phyloP scores from a whole-genome alignment of 2,113 vertebrate genomes.

The Halcyon malimbica region DNA sequence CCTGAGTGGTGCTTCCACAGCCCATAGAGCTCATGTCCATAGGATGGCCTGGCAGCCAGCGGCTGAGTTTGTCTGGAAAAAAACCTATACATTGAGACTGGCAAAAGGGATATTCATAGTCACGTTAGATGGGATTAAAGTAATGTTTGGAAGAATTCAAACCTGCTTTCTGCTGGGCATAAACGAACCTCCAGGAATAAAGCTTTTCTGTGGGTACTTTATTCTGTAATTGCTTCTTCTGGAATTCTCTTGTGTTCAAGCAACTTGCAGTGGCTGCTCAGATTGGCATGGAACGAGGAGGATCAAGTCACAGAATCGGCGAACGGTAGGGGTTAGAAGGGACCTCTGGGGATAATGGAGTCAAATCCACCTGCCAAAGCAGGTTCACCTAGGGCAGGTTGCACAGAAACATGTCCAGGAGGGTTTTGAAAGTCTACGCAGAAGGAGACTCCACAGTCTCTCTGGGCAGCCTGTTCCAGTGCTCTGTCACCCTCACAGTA shows the following conservation, averaged over 20 bases:
- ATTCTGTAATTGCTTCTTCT: not conserved
- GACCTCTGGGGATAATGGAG: no score
- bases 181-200: not conserved
- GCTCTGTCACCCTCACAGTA: no score
- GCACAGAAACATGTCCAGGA: no score
- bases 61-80: rapidly evolving
- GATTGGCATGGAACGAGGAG: rapidly evolving
- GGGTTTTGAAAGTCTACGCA: no score
- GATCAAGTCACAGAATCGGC: not conserved
- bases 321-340: no score
- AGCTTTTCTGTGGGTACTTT: not conserved
- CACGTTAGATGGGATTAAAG: not conserved
- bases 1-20: rapidly evolving
- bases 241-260: not conserved
- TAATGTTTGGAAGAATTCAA: not conserved
- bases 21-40: not conserved
- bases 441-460: no score
- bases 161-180: not conserved
- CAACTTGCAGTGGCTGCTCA: not conserved
- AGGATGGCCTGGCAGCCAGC: not conserved
- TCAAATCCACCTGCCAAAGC: no score
- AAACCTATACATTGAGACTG: not conserved
- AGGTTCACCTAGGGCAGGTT: no score
- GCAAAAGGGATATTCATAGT: not conserved
- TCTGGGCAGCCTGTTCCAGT: no score